Evolutionary conservation across 2,797 vertebrate genomes (phyloP), one percentile per base, ranked within the genome.

Genomic region (Acanthurus tractus): DNA sequence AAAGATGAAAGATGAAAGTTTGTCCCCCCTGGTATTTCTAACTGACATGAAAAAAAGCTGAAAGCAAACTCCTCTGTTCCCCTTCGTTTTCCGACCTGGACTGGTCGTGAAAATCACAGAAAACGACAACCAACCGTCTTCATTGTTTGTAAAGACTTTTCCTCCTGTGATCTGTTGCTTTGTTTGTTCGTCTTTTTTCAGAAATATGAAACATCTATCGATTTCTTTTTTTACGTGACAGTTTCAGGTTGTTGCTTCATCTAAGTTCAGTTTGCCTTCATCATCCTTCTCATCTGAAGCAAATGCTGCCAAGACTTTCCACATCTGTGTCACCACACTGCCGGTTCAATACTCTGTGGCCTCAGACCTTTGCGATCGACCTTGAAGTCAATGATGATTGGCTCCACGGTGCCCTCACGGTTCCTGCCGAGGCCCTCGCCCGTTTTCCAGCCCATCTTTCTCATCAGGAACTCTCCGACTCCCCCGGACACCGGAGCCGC

Each of bases 361-460:
- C 1, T 18, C 84, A 8, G 79, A 99, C 98, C 98, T 96, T 99
- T 99, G 68, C 98, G 96, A 82, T 99, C 98, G 0, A 97, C 98
- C 90, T 99, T 99, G 89, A 99, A 99, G 89, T 99, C 98, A 8
- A 99, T 97, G 55, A 99, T 86, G 88, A 99, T 99, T 5, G 98
- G 98, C 76, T 99, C 97, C 59, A 97, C 97, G 0, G 97, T 98
- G 15, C 98, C 98, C 93, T 99, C 97, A 38, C 97, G 96, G 94
- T 98, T 96, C 91, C 98, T 96, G 17, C 98, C 98, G 0, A 99
- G 94, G 15, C 98, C 98, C 89, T 99, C 97, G 65, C 98, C 98
- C 40, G 96, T 96, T 89, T 93, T 96, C 98, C 98, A 99, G 85
- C 98, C 98, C 98, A 99, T 99, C 93, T 99, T 99, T 66, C 97